Conservation (phyloP, 2,888 invertebrate species). For the Scaeva pyrastri region DNA sequence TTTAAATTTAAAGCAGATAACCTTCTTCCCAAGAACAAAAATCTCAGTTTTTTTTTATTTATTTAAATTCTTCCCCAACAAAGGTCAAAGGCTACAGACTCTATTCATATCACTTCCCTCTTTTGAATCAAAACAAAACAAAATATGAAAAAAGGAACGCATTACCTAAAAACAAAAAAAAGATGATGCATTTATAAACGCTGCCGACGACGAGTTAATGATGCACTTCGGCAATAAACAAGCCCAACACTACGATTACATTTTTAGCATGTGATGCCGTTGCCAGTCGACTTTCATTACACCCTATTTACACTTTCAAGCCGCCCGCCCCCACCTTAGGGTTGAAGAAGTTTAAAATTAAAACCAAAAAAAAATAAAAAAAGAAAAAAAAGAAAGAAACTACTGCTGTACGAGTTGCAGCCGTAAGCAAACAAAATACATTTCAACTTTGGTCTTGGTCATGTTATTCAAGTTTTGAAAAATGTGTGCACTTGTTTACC, state of each 20-base stretch:
- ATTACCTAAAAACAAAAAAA: constrained; percentile 14
- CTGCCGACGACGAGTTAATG: constrained; percentile 18
- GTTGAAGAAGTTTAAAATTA: constrained; percentile 23
- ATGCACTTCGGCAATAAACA: constrained; percentile 25
- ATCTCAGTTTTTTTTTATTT: background rate
- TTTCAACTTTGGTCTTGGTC: constrained; percentile 18
- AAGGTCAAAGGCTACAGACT: constrained; percentile 23
- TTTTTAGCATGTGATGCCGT: constrained; percentile 8
- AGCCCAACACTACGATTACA: background rate
- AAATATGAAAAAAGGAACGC: background rate
- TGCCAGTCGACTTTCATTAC: constrained; percentile 10
- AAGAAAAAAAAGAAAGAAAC: background rate
- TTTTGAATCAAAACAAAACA: no score
- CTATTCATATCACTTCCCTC: background rate
- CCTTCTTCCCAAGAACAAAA: background rate
- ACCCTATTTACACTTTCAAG: background rate
- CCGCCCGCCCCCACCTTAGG: background rate
- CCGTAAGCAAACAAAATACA: constrained; percentile 40
- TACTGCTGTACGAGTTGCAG: constrained; percentile 11
- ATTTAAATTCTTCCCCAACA: background rate
- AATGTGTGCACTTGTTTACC: constrained; percentile 15
- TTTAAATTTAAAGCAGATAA: background rate
- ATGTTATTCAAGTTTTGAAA: constrained; percentile 26
- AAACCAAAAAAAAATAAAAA: background rate
- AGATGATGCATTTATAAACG: background rate